These are phyloP conservation scores for Agrochola lota DNA, from an alignment of 2,888 invertebrate genomes.

Conservation along the genomic window DNA sequence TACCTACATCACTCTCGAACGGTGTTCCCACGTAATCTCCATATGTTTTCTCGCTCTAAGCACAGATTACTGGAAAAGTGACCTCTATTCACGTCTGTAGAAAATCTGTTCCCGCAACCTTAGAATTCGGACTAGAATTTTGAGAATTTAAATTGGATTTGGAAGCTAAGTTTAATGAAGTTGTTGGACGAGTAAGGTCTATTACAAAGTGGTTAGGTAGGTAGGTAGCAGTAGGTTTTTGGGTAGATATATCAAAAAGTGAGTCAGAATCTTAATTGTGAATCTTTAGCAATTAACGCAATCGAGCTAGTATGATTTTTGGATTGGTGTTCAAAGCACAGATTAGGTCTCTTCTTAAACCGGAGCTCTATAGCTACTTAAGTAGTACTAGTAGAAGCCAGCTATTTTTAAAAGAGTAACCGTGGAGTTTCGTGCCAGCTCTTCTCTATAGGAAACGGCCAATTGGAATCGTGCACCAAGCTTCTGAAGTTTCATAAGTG, in stretches of 20 bases:
- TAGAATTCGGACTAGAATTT: slow-evolving; percentile 50
- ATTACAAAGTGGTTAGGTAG: not conserved
- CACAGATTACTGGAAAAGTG: slow-evolving; percentile 34
- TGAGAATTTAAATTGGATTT: slow-evolving; percentile 47
- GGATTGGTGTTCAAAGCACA: not conserved
- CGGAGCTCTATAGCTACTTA: no score
- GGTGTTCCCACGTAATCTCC: slow-evolving; percentile 33
- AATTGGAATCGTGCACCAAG: no score
- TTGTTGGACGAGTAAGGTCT: not conserved
- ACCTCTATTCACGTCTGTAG: slow-evolving; percentile 17
- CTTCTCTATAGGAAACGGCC: no score
- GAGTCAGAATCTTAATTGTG: not conserved
- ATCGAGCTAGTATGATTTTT: not conserved
- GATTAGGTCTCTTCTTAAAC: no score
- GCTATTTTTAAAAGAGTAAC: no score
- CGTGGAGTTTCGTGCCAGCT: no score
- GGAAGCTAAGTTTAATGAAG: slow-evolving; percentile 11
- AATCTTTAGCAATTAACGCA: not conserved
- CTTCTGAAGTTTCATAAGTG: no score
- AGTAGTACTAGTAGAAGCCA: no score
- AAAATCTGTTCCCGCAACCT: slow-evolving; percentile 37
- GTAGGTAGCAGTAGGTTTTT: not conserved
- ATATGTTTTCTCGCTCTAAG: slow-evolving; percentile 38
- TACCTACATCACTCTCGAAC: no score
- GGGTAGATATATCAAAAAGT: not conserved